Evolutionary conservation across 2,113 vertebrate species (phyloP).

Genomic region (Myiopsitta monachus): DNA sequence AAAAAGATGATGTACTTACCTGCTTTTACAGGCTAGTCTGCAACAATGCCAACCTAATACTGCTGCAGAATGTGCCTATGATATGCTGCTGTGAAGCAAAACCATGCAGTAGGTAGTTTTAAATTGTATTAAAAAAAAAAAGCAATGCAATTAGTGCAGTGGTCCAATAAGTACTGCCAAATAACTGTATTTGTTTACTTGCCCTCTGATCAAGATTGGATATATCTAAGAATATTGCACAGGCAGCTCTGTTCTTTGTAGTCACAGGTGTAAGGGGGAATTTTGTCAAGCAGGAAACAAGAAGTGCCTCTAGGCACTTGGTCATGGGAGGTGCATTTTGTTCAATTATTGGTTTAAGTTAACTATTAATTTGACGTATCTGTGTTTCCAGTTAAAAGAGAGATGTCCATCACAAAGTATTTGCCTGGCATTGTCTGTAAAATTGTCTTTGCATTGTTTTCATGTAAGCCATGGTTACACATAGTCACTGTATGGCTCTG

Average conservation of each 20-base stretch:
- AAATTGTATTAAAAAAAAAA: neutral
- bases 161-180: neutral
- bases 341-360: neutral
- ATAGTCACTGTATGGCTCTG: neutral
- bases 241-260: neutral
- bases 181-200: neutral
- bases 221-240: neutral
- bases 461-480: accelerated
- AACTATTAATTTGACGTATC: neutral
- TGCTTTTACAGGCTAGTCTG: neutral
- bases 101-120: neutral
- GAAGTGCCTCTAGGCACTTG: neutral
- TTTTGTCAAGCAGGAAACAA: neutral
- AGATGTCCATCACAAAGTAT: neutral
- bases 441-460: neutral
- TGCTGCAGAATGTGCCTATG: neutral
- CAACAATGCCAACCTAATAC: neutral
- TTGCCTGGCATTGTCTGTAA: neutral
- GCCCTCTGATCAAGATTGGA: neutral
- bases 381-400: neutral
- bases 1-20: neutral
- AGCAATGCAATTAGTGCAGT: neutral
- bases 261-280: neutral
- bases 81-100: neutral
- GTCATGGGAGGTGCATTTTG: neutral